Base-by-base conservation (phyloP, 2,888 invertebrate genomes). In the Diaperis boleti region DNA sequence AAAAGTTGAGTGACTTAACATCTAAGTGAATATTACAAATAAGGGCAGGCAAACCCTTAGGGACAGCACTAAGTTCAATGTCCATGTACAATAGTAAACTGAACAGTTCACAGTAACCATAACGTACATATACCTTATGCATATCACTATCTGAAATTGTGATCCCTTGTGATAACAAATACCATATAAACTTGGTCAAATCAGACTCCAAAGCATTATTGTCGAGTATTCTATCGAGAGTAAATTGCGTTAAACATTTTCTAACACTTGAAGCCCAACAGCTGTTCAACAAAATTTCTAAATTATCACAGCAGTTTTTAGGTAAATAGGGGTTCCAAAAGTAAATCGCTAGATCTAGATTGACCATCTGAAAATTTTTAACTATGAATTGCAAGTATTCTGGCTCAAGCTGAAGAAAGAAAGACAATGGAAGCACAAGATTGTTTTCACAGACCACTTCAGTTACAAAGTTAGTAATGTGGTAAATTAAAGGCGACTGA, bases 71-170 rank as follows among this genome's bases (percentile, higher is more conserved):
- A 10, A 5, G 8, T 8, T 14, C 26, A 6, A 39, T 37, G 7
- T 37, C 39, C 52, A 39, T 18, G 22, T 37, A 35, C 14, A 52
- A 52, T 5, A 37, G 10, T n/a, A 15, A 22, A 6, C 26, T 39
- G 20, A 52, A 52, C 7, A 52, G 39, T 10, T 22, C 13, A 13
- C 39, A 37, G 10, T 52, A 39, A 22, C 37, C 37, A 14, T 14
- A 37, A 4, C 10, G 5, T 22, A 22, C 26, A 10, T 52, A 52
- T 14, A 52, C 37, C 3, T 6, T 11, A 10, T 52, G 18, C 26
- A 52, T 4, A 11, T 37, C 37, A 3, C 8, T 14, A 3, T 22
- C 37, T 1, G 11, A 52, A 11, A 52, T 26, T 2, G 22, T 10
- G 1, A 52, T n/a, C 7, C 37, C 37, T 7, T 37, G 35, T 4